phyloP scores from a whole-genome alignment of 2,888 invertebrate species.

The Actias luna region DNA sequence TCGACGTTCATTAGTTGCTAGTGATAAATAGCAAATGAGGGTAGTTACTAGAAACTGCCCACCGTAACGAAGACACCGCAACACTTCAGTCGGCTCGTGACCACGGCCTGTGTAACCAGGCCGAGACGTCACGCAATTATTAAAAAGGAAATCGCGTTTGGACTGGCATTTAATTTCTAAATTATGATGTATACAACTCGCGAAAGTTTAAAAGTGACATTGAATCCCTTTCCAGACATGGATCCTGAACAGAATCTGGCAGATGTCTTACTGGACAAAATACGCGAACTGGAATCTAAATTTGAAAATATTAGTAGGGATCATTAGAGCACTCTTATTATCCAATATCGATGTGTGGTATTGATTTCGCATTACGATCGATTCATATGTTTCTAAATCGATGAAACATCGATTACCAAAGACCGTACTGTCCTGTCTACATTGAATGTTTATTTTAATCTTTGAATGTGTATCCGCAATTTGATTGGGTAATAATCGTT shows the following conservation, averaged over 20 bases:
- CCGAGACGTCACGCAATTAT: too few relatives aligned
- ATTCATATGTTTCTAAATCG: background rate
- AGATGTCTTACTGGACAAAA: conserved; percentile 61
- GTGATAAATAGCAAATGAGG: too few relatives aligned
- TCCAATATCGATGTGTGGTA: background rate
- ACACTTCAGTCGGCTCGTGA: too few relatives aligned
- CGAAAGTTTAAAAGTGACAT: background rate
- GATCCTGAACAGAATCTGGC: conserved; percentile 66
- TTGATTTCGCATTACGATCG: background rate
- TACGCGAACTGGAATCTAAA: conserved; percentile 52
- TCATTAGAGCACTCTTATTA: background rate
- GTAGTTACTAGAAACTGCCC: too few relatives aligned
- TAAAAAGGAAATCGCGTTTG: too few relatives aligned
- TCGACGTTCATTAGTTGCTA: too few relatives aligned
- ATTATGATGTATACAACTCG: too few relatives aligned
- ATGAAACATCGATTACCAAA: background rate
- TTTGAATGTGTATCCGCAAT: background rate
- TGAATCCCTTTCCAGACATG: conserved; percentile 50
- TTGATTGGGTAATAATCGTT: too few relatives aligned
- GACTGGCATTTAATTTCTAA: too few relatives aligned
- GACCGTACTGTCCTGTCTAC: background rate
- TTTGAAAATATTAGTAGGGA: conserved; percentile 44
- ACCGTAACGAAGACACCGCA: too few relatives aligned
- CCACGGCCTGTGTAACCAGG: too few relatives aligned
- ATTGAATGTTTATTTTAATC: background rate